Evolutionary conservation across 2,888 invertebrate genomes (phyloP).

Genomic region (Euzetes globulus): DNA sequence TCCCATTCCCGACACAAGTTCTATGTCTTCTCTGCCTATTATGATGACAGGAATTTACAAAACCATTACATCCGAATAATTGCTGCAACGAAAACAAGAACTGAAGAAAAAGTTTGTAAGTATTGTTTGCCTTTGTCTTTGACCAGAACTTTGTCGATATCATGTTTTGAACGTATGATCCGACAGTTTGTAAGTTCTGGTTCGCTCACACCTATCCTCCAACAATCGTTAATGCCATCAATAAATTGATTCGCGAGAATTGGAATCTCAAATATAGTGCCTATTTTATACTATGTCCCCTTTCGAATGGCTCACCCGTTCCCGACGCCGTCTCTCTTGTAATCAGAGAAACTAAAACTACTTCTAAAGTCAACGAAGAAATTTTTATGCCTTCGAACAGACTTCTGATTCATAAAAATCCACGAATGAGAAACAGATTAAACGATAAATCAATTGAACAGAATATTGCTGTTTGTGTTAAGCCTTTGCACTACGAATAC

Average conservation of each 20-base stretch:
- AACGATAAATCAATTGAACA: constrained; percentile 17
- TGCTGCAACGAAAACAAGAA: constrained; percentile 78
- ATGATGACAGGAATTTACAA: constrained; percentile 53
- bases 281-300: constrained; percentile 72
- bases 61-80: constrained; percentile 60
- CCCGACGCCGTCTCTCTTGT: constrained; percentile 66
- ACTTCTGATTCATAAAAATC: constrained; percentile 56
- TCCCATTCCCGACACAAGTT: constrained; percentile 57
- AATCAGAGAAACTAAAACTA: constrained; percentile 42
- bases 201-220: constrained; percentile 32
- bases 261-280: constrained; percentile 83
- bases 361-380: constrained; percentile 7
- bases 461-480: constrained; percentile 64
- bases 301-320: constrained; percentile 43
- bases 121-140: neutral
- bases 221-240: constrained; percentile 42
- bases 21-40: constrained; percentile 83
- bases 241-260: constrained; percentile 73
- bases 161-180: neutral
- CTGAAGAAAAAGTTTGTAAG: constrained; percentile 61
- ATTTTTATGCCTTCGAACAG: constrained; percentile 51
- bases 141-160: neutral
- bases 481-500: constrained; percentile 81
- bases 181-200: neutral
- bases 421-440: constrained; percentile 45